Evolutionary conservation across 2,888 invertebrate genomes (phyloP).

Genomic region (Agrilus mali): DNA sequence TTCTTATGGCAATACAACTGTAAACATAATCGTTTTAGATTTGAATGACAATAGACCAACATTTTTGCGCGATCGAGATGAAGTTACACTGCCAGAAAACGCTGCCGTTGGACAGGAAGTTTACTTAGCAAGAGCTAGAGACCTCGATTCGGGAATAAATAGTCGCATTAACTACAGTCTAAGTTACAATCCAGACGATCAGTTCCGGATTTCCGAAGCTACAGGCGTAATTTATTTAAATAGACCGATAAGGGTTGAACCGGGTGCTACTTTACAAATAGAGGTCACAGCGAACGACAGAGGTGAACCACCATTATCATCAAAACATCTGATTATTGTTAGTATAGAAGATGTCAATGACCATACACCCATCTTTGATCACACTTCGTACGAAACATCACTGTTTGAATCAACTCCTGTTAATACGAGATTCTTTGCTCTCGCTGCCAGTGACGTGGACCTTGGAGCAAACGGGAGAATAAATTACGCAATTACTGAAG

Average conservation of each 20-base stretch:
- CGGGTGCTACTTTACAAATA: conserved; percentile 54
- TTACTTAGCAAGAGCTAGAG: conserved; percentile 74
- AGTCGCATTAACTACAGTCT: conserved; percentile 72
- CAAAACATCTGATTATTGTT: conserved; percentile 60
- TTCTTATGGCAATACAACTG: conserved; percentile 64
- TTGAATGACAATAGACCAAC: conserved; percentile 85
- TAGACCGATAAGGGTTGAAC: conserved; percentile 63
- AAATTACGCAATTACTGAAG: conserved; percentile 71
- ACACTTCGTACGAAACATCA: conserved; percentile 86
- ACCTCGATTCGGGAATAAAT: conserved; percentile 82
- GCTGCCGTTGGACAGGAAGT: conserved; percentile 90
- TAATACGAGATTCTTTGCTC: conserved; percentile 80
- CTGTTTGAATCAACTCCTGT: conserved; percentile 81
- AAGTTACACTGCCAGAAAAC: conserved; percentile 71
- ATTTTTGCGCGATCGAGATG: conserved; percentile 67
- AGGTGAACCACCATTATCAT: conserved; percentile 60
- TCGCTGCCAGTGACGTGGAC: conserved; percentile 83
- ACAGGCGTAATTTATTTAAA: conserved; percentile 84
- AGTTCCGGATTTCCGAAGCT: conserved; percentile 72
- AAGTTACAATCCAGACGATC: conserved; percentile 64
- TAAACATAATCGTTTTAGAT: conserved; percentile 72
- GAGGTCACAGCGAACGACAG: conserved; percentile 81
- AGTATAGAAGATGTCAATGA: conserved; percentile 84
- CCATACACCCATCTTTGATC: conserved; percentile 88
- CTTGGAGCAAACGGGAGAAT: conserved; percentile 68